Base-by-base conservation (phyloP, 64 coral and sea anemone species). In the Dendronephthya gigantea region DNA sequence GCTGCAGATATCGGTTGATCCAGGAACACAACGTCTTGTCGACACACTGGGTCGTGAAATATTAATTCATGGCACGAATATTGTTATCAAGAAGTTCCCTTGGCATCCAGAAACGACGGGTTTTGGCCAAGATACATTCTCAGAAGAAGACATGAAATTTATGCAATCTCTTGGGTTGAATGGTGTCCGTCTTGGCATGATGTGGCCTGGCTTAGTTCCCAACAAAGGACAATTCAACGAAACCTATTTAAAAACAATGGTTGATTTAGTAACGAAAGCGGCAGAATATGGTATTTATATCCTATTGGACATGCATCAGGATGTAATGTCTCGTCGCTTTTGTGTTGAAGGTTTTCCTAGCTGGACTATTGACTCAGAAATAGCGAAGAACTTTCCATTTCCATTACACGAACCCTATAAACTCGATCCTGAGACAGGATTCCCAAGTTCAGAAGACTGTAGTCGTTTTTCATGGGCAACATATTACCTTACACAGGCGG, bases 401-500 rank as follows among this genome's bases (percentile, higher is more conserved):
- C 83, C 83, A 4, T 35, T 84, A 16, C 83, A 84, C 83, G 83
- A 84, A 41, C 83, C 83, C 13, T 98, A 89, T 83, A 45, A 86
- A 9, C 68, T 35, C 1, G 92, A 93, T 27, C 92, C 95, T 10
- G 85, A 93, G 72, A 98, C 95, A 17, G 87, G 84, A 0, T 90
- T 91, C 48, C 95, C 95, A 45, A 88, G 41, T 3, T 59, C 84
- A 33, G 84, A 90, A 40, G 95, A 98, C 35, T 98, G 95, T 56
- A 84, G 84, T 27, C 93, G 91, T 47, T 92, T 98, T 65, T 9
- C 70, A 1, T 93, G 90, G 95, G 68, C 87, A 27, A 62, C 90
- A 25, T 98, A 98, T 41, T 98, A 98, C 52, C 39, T 88, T n/a
- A 87, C 92, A 22, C 92, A 98, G 82, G 95, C 95, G 1, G 90